A percentile compares a stretch with the other conserved stretches of the same genome.
Conservation (phyloP, 2,113 vertebrate species). For the Dissostichus mawsoni region DNA sequence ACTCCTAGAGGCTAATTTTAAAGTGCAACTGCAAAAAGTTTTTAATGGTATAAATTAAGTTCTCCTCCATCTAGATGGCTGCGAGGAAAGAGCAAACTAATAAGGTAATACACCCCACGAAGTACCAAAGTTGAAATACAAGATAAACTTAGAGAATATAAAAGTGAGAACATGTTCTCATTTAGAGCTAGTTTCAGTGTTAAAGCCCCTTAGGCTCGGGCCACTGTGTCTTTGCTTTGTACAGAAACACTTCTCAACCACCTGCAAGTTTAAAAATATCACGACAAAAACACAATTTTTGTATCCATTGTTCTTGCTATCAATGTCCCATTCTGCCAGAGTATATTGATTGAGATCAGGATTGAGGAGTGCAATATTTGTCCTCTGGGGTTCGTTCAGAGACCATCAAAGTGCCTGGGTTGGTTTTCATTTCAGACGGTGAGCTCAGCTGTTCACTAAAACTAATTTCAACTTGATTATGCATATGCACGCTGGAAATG, state of each 20-base stretch:
- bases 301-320: background rate
- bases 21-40: background rate
- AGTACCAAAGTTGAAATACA: background rate
- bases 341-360: background rate
- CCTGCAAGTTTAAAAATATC: background rate
- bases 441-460: constrained; percentile 48
- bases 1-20: background rate
- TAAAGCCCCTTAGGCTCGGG: background rate
- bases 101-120: background rate
- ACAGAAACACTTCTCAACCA: background rate
- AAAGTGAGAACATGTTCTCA: background rate
- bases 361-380: background rate
- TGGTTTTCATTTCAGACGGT: constrained; percentile 39
- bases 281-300: background rate
- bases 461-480: constrained; percentile 48
- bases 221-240: background rate
- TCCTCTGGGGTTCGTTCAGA: background rate
- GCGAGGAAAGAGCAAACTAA: background rate
- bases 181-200: background rate
- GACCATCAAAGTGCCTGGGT: background rate
- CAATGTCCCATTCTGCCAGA: background rate
- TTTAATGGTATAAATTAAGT: background rate
- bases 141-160: background rate
- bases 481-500: constrained; percentile 26
- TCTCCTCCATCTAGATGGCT: background rate